phyloP scores from a whole-genome alignment of 2,888 invertebrate genomes.

The Caradrina clavipalpis region DNA sequence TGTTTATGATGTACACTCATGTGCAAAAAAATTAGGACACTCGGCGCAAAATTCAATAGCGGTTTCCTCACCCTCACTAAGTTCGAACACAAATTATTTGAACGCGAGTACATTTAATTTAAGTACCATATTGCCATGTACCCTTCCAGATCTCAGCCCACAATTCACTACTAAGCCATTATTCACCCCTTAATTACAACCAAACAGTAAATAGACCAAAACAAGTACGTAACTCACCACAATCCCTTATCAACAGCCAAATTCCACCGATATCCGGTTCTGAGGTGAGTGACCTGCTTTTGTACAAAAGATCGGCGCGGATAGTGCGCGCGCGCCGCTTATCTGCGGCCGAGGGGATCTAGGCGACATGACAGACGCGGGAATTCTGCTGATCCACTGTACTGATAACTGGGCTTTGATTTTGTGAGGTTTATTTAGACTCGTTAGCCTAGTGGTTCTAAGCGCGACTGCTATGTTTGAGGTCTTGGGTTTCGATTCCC shows the following conservation, averaged over 20 bases:
- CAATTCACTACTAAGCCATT: not conserved
- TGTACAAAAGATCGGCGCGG: constrained; percentile 64
- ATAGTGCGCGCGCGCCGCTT: constrained; percentile 60
- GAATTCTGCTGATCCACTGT: constrained; percentile 62
- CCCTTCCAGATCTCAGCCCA: not conserved
- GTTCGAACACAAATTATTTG: no score
- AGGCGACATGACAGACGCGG: constrained; percentile 61
- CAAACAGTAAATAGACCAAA: constrained; percentile 29
- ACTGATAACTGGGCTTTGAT: constrained; percentile 57
- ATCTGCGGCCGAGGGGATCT: constrained; percentile 61
- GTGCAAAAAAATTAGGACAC: no score
- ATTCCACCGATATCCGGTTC: constrained; percentile 64
- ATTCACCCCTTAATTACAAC: constrained; percentile 24
- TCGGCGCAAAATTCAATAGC: no score
- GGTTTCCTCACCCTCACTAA: no score
- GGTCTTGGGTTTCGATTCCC: no score
- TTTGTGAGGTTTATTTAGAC: constrained; percentile 51
- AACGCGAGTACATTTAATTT: no score
- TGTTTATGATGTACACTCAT: no score
- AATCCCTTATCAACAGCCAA: constrained; percentile 58
- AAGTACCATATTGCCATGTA: not conserved
- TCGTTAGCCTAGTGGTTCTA: no score
- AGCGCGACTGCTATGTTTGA: no score
- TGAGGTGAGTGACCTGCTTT: constrained; percentile 67
- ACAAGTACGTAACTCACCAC: constrained; percentile 36